Base-by-base conservation (phyloP, 2,888 invertebrate species). In the Ophioninae sp. region DNA sequence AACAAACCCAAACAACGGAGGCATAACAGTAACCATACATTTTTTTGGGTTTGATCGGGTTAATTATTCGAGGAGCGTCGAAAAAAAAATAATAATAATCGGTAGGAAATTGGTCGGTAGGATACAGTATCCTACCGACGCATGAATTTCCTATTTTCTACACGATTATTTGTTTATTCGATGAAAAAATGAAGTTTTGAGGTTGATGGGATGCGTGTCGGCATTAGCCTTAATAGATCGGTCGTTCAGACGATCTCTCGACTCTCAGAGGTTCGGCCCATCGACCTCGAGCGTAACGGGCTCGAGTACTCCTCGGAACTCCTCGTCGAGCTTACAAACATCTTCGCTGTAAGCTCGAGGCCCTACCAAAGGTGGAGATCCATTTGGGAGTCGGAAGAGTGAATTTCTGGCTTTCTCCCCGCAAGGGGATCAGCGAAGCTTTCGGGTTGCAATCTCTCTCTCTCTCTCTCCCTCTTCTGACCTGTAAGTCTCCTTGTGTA, bases 211-310 rank as follows among this genome's bases (percentile, higher is more conserved):
- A 89, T 90, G 88, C 87, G 88, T 90, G 90, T 90, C 90, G 90
- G 89, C 90, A 90, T 91, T 91, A 91, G 90, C 91, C 90, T 89
- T 82, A 68, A 70, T 73, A 70, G 72, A 73, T 74, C 87, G 87
- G 88, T 89, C 91, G 89, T 90, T 91, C 91, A 90, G 89, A 89
- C 89, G 88, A 88, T 88, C 87, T n/a, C 91, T 91, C 89, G 88
- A 91, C 90, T 91, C 87, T 85, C 87, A 86, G 85, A 84, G 81
- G 78, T 85, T 73, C 81, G 70, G 41, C 62, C 85, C 90, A 91
- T 90, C 65, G 70, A 73, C 69, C 44, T n/a, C 61, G 56, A 62
- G 65, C 70, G 39, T 75, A 61, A 61, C 65, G 21, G 67, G 68
- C 84, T 79, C 56, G 79, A 79, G 79, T 68, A 74, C 75, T 73